These are phyloP conservation scores for Chesias legatella DNA, from an alignment of 2,888 invertebrate genomes.

Conservation along the genomic window DNA sequence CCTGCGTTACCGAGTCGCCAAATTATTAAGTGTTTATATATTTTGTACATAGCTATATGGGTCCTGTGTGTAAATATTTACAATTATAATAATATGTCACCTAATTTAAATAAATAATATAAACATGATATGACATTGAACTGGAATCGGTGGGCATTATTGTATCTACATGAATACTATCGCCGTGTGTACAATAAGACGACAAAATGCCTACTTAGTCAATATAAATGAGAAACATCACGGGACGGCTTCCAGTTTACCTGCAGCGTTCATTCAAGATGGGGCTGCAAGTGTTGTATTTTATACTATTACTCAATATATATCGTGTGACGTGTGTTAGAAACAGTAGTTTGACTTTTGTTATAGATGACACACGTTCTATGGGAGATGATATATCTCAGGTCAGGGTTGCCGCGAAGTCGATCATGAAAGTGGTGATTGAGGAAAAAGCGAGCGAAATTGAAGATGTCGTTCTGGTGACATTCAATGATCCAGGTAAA, in stretches of 20 bases:
- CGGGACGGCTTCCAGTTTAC: conserved; percentile 3
- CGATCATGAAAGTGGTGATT: conserved; percentile 33
- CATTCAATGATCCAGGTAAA: conserved; percentile 45
- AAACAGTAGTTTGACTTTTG: conserved; percentile 34
- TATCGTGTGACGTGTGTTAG: conserved; percentile 25
- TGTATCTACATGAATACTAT: too few relatives aligned
- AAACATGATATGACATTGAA: too few relatives aligned
- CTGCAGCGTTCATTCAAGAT: background rate
- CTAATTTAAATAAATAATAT: too few relatives aligned
- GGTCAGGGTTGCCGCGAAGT: conserved; percentile 28
- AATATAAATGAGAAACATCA: too few relatives aligned
- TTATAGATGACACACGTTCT: conserved; percentile 39
- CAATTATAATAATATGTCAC: too few relatives aligned
- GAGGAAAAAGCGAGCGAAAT: conserved; percentile 33
- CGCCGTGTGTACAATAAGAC: too few relatives aligned
- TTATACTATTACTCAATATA: conserved; percentile 8
- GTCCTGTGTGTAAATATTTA: too few relatives aligned
- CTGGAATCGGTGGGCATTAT: too few relatives aligned
- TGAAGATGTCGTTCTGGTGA: conserved; percentile 39
- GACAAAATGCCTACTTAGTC: too few relatives aligned
- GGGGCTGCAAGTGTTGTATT: background rate
- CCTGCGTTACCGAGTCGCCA: too few relatives aligned
- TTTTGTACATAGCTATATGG: too few relatives aligned
- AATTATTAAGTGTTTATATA: too few relatives aligned
- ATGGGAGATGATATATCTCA: conserved; percentile 33